These are phyloP conservation scores for Teleogryllus oceanicus DNA, from an alignment of 2,888 invertebrate species.

Conservation along the genomic window DNA sequence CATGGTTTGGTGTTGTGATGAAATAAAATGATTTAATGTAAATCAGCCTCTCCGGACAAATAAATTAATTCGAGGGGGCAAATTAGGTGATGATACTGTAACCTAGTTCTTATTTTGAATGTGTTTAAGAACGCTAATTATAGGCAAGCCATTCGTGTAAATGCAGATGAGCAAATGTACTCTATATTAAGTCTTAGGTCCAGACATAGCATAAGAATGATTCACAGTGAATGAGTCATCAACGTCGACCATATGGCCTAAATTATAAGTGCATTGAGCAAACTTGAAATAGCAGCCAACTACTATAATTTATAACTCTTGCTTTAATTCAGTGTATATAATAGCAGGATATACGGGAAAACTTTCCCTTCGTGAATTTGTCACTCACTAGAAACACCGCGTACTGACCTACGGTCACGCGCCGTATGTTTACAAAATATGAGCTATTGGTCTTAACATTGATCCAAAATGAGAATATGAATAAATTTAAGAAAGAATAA, in stretches of 20 bases:
- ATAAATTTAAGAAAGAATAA: no score
- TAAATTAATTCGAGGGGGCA: no score
- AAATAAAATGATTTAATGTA: no score
- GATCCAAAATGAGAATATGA: no score
- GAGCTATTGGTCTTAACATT: neutral
- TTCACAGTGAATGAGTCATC: neutral
- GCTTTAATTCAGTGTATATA: neutral
- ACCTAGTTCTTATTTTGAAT: no score
- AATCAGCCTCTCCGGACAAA: no score
- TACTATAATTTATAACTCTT: conserved; percentile 20
- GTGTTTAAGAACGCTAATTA: no score
- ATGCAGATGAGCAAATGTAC: neutral
- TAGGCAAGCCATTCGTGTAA: no score
- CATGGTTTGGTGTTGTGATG: no score
- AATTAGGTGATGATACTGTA: no score
- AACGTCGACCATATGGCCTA: neutral
- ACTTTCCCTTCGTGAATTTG: conserved; percentile 33
- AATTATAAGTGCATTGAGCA: conserved; percentile 7
- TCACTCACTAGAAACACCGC: conserved; percentile 23
- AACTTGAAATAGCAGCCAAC: neutral
- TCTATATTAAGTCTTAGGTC: neutral
- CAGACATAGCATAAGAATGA: neutral
- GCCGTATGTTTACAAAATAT: conserved; percentile 27
- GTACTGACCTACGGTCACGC: neutral
- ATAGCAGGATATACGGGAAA: conserved; percentile 23